Evolutionary conservation across 2,888 invertebrate genomes (phyloP), one percentile per base, ranked within the genome.

Genomic region (Diaprepes abbreviatus): DNA sequence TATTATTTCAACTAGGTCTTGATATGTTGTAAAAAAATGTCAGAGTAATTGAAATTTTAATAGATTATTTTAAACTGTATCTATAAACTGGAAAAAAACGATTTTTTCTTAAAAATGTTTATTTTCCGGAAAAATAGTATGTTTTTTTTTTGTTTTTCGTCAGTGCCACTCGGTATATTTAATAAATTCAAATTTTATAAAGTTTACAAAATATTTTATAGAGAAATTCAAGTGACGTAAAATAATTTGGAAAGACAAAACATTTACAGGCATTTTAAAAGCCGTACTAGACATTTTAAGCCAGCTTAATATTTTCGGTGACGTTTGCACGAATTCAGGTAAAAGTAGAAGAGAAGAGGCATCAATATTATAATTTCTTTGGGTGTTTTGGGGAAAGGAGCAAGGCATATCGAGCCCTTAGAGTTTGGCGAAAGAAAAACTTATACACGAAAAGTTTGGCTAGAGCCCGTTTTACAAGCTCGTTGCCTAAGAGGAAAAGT

Each of bases 401-500:
- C 79, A 80, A 79, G 75, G 78, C 78, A 79, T 75, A 74, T 77
- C 79, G 78, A 79, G 78, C 80, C 79, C 79, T 77, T 60, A 74
- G 80, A 82, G 77, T 79, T 82, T 78, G 78, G 78, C 79, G 79
- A 80, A 79, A 79, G 83, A 84, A 84, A 83, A 84, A 84, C 83
- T 84, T 84, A 83, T 82, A 82, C 82, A 80, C 79, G 83, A 81
- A 84, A 84, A 84, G 81, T 84, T 84, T 83, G 79, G 78, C 79
- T 80, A 79, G 79, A 79, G 76, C 79, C 77, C 78, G 81, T 82
- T 80, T 82, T 80, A 82, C 81, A 80, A 80, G 80, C 79, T 79
- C 81, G 80, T 81, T 81, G 81, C 82, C 82, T 82, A 83, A 84
- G 83, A 84, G 83, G 84, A 84, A 85, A 85, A 85, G 82, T 85